Evolutionary conservation across 2,113 vertebrate genomes (phyloP), one percentile per base, ranked within the genome.

Genomic region (Tupaia tana): DNA sequence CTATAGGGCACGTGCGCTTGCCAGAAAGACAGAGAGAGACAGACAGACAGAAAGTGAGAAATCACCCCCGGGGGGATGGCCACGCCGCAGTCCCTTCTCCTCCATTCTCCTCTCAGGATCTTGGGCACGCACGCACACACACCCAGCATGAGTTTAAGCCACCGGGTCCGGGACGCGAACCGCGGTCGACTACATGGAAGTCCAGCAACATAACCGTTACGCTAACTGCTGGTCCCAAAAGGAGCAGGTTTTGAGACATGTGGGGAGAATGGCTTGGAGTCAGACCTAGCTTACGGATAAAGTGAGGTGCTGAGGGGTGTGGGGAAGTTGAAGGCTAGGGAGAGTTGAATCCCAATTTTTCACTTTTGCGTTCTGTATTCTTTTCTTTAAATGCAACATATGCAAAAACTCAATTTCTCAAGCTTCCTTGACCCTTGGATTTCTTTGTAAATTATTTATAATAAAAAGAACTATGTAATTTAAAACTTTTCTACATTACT

Each of bases 401-500:
- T 27, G 63, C 25, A 74, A n/a, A 58, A 81, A 64, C 34, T 74
- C 10, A 9, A 75, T n/a, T 90, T 90, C n/a, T 56, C 66, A 43
- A 84, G 77, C 31, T 29, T 64, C n/a, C 43, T 52, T 10, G 24
- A 71, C 25, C 29, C 52, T 66, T 27, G 19, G n/a, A 71, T 75
- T 86, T 86, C 79, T 75, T 81, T 54, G 31, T 90, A 61, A 74
- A 61, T 89, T 92, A 43, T 52, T 29, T 66, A 58, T 71, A 79
- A 14, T 52, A 25, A 0, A 59, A 84, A 73, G 14, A 90, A 34
- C 12, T 54, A 13, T 25, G 73, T 22, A 90, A 54, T 56, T 81
- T 56, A 25, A 58, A 93, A 25, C 54, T 20, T 86, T 67, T 52
- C 56, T 67, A 61, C 2, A 0, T 56, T 15, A 13, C 25, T 77